These are phyloP conservation scores for Xiphophorus couchianus DNA, from an alignment of 2,113 vertebrate species.

Conservation along the genomic window DNA sequence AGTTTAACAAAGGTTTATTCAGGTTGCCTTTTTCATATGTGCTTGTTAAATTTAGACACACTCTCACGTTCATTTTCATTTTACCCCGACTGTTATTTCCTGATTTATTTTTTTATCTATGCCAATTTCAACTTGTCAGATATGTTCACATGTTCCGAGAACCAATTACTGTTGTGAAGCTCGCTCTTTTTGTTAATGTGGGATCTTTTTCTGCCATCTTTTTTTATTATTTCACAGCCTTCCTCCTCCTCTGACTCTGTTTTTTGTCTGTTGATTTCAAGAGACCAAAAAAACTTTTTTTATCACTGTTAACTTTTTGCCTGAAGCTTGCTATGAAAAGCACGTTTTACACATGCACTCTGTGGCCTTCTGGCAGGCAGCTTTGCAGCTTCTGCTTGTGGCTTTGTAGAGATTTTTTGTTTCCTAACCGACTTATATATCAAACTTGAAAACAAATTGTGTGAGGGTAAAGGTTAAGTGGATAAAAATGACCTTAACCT, in stretches of 20 bases:
- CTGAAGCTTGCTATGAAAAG: not conserved
- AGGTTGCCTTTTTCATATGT: not conserved
- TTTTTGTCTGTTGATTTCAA: not conserved
- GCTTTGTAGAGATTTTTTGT: not conserved
- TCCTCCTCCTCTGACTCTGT: not conserved
- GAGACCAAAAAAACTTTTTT: not conserved
- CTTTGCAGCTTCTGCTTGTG: not conserved
- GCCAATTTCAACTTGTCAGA: conserved; percentile 18
- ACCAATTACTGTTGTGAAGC: conserved; percentile 5
- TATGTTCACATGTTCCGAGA: not conserved
- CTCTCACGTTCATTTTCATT: not conserved
- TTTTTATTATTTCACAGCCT: not conserved
- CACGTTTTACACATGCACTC: not conserved
- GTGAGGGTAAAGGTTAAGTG: no score
- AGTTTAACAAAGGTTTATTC: conserved; percentile 9
- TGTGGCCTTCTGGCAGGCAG: not conserved
- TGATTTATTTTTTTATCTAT: not conserved
- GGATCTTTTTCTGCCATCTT: not conserved
- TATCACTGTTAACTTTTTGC: not conserved
- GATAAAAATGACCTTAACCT: not conserved
- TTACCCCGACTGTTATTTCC: not conserved
- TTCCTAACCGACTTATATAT: not conserved
- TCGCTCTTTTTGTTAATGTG: conserved; percentile 3
- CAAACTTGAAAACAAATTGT: not conserved
- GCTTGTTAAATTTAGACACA: not conserved